These are phyloP conservation scores for Eristalinus sepulchralis DNA, from an alignment of 2,888 invertebrate species.

Conservation along the genomic window DNA sequence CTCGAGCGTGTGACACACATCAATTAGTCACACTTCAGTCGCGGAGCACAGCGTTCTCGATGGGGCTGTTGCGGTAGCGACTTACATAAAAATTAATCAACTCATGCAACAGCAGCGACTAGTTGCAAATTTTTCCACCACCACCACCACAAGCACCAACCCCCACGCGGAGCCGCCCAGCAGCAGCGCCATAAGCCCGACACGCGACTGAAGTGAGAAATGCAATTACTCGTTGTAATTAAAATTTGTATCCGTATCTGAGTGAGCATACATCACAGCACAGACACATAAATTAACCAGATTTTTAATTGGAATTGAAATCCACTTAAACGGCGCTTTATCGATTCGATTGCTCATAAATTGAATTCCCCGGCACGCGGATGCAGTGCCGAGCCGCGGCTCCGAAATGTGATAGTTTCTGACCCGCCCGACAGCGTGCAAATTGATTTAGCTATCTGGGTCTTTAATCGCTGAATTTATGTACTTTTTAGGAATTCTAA, in stretches of 20 bases:
- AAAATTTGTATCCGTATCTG: slow-evolving; percentile 61
- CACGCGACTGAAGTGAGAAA: slow-evolving; percentile 49
- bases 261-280: slow-evolving; percentile 49
- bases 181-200: neutral
- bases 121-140: slow-evolving; percentile 16
- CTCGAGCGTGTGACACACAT: slow-evolving; percentile 22
- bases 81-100: slow-evolving; percentile 70
- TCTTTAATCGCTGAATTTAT: slow-evolving; percentile 63
- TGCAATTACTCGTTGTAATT: slow-evolving; percentile 68
- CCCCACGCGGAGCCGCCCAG: neutral
- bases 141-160: neutral
- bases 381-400: neutral
- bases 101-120: slow-evolving; percentile 13
- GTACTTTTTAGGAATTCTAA: slow-evolving; percentile 49
- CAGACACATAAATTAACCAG: slow-evolving; percentile 61
- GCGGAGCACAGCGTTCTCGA: neutral
- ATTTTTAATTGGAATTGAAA: slow-evolving; percentile 70
- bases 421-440: neutral
- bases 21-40: slow-evolving; percentile 49
- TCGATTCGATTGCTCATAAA: slow-evolving; percentile 43
- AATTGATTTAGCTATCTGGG: slow-evolving; percentile 60
- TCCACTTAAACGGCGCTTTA: slow-evolving; percentile 47
- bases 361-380: slow-evolving; percentile 26
- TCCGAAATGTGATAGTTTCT: slow-evolving; percentile 3
- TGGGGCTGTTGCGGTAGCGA: neutral